Evolutionary conservation across 1,140 invertebrate species (phyloP), one percentile per base, ranked within the genome.

Genomic region (Drosophila malerkotliana): DNA sequence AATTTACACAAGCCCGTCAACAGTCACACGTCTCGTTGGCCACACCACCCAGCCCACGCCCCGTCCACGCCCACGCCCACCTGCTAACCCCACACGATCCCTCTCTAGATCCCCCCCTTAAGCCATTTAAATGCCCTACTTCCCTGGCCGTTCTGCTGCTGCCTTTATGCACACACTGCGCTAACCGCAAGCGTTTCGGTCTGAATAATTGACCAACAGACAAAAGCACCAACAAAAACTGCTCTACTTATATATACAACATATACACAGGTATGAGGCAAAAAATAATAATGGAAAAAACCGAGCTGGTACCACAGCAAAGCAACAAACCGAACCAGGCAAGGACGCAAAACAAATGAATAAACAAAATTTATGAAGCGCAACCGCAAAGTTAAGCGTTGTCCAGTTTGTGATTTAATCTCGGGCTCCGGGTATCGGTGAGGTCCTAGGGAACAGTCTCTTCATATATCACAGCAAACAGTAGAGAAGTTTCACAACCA

Each of bases 141-240:
- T 53, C 32, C 37, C 53, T 28, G 4, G 18, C 9, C 26, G 8
- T 41, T 18, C 54, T 39, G 34, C 3, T 1, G 52, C 51, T 39
- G 41, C 54, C 49, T 45, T 41, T 45, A 9, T 51, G 58, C 67
- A 39, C 32, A 49, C 51, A 56, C 57, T 73, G 41, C 67, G 63
- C 54, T 71, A 77, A 87, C 82, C 82, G 59, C 82, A 87, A 88
- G 74, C 64, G 75, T 55, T 72, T 75, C 47, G 78, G 83, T 82
- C 80, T 87, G 79, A 87, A 87, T 87, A 87, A 87, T 87, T 87
- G 75, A 87, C 83, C 82, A 82, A 69, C 45, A 71, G 52, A 69
- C 52, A 71, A 59, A 59, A 32, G 34, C 59, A 49, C 34, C 37
- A 66, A 66, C 8, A 8, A 15, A 12, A 44, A 47, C 21, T 15